A percentile compares a stretch with the other conserved stretches of the same genome.
These are phyloP conservation scores for Anser cygnoides DNA, from an alignment of 2,113 vertebrate species.

Conservation along the genomic window DNA sequence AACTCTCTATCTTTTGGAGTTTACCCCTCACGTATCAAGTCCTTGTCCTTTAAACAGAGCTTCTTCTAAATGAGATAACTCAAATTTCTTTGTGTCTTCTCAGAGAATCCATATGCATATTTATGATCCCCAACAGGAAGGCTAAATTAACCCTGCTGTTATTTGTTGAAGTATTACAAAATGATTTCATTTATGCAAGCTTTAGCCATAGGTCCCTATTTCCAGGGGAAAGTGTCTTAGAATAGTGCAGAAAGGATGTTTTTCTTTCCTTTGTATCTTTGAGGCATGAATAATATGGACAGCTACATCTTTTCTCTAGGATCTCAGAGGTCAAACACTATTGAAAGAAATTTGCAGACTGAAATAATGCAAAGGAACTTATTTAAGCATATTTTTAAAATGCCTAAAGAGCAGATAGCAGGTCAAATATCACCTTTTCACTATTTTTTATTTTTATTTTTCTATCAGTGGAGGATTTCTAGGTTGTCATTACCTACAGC, in stretches of 20 bases:
- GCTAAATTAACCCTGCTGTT: conserved; percentile 8
- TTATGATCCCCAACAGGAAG: background rate
- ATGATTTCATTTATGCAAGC: conserved; percentile 28
- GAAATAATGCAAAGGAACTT: background rate
- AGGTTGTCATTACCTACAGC: background rate
- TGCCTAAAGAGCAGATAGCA: background rate
- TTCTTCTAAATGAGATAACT: background rate
- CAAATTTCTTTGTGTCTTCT: background rate
- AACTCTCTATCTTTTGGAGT: background rate
- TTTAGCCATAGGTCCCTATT: conserved; percentile 3
- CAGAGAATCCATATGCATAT: background rate
- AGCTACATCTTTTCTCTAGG: background rate
- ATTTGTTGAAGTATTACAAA: conserved; percentile 32
- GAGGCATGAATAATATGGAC: background rate
- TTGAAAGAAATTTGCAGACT: background rate
- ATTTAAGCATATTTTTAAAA: background rate
- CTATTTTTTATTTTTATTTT: background rate
- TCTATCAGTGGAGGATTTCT: background rate
- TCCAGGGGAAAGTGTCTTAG: background rate
- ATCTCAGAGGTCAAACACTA: background rate
- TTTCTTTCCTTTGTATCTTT: conserved; percentile 19
- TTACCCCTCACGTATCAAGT: background rate
- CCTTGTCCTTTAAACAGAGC: background rate
- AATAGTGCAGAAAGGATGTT: conserved; percentile 39
- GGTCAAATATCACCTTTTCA: background rate